Evolutionary conservation across 1,140 invertebrate species (phyloP).

Genomic region (Meloidogyne exigua): DNA sequence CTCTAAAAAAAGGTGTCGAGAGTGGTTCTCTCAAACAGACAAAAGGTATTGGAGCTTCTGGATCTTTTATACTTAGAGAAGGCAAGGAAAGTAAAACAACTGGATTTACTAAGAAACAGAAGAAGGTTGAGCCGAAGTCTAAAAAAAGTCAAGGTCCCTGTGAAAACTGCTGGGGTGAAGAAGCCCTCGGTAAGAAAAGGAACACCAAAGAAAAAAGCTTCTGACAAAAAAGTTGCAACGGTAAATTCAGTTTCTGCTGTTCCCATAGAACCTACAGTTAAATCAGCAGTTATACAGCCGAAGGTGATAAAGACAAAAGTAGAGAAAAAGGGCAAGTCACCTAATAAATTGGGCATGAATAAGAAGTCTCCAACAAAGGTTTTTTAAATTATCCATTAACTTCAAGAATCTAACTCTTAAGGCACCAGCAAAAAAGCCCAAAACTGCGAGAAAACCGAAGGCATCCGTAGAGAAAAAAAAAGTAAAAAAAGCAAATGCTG

Average conservation of each 20-base stretch:
- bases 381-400: background rate
- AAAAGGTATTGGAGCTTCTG: constrained; percentile 29
- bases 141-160: constrained; percentile 3
- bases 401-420: background rate
- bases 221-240: background rate
- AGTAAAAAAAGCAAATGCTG: background rate
- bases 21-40: constrained; percentile 33
- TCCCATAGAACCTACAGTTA: background rate
- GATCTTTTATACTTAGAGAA: constrained; percentile 37
- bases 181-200: constrained; percentile 16
- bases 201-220: background rate
- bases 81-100: background rate
- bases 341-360: constrained; percentile 9
- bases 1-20: constrained; percentile 33
- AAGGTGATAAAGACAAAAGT: background rate
- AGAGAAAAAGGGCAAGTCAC: background rate
- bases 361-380: constrained; percentile 23
- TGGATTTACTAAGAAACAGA: background rate
- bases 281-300: background rate
- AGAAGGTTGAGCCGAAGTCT: constrained; percentile 6
- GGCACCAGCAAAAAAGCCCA: constrained; percentile 13
- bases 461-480: background rate
- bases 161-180: constrained; percentile 6
- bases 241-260: background rate
- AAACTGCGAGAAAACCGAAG: constrained; percentile 7